Evolutionary conservation across 2,113 vertebrate genomes (phyloP).

Genomic region (Myodes glareolus): DNA sequence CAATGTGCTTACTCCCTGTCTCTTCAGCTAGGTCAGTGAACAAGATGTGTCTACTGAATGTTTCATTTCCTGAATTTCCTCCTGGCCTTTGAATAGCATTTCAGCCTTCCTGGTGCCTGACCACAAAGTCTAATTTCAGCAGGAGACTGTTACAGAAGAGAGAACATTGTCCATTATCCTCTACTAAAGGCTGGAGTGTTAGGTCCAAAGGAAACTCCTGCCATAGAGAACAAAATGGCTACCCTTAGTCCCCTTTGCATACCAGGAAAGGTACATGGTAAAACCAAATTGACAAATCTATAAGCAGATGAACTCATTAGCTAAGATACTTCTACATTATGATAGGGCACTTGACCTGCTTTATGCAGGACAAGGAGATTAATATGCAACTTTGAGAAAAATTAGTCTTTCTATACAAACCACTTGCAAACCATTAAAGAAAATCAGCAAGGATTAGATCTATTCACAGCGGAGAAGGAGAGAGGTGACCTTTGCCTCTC

Average conservation of each 20-base stretch:
- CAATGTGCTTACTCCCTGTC: not conserved
- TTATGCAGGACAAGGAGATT: not conserved
- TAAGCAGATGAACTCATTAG: not conserved
- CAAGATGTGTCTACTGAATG: not conserved
- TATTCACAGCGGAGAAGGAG: not conserved
- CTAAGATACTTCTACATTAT: not conserved
- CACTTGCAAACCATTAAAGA: not conserved
- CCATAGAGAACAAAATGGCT: not conserved
- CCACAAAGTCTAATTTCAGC: not conserved
- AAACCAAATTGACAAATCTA: not conserved
- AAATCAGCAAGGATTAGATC: not conserved
- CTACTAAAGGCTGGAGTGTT: not conserved
- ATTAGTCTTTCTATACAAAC: not conserved
- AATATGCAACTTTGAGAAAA: not conserved
- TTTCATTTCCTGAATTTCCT: not conserved
- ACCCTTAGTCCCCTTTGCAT: not conserved
- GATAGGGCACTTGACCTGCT: not conserved
- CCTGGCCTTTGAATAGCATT: not conserved
- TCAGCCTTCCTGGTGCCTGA: not conserved
- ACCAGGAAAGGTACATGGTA: not conserved
- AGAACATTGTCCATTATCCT: not conserved
- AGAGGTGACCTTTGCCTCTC: not conserved
- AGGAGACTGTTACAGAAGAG: not conserved
- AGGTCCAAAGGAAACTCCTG: not conserved
- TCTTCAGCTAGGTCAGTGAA: not conserved